A percentile compares a stretch with the other conserved stretches of the same genome.
Conservation (phyloP, 2,797 vertebrate genomes). For the Rhynchotus rufescens region DNA sequence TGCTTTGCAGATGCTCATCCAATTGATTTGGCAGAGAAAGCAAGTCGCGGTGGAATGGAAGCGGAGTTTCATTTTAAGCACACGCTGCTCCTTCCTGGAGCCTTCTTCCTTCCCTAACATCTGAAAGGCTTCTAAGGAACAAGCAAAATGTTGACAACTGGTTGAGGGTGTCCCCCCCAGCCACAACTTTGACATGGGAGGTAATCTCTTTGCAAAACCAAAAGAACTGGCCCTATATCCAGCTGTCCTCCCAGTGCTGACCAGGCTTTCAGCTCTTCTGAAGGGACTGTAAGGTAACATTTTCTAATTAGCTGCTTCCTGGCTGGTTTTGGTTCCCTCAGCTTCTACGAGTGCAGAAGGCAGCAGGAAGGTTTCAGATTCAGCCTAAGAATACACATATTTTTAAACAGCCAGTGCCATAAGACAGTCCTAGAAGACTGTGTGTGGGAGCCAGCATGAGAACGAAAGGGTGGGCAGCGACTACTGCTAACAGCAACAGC, state of each 20-base stretch:
- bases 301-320: neutral
- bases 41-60: neutral
- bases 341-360: neutral
- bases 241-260: neutral
- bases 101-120: neutral
- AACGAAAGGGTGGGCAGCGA: fast-evolving
- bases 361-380: neutral
- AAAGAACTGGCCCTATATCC: neutral
- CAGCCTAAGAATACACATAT: neutral
- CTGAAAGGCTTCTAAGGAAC: neutral
- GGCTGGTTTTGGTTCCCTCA: neutral
- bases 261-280: neutral
- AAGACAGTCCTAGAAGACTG: neutral
- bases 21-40: neutral
- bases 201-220: neutral
- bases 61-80: neutral
- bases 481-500: fast-evolving
- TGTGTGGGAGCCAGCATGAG: fast-evolving
- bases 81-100: neutral
- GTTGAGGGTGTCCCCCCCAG: neutral
- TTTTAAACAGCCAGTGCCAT: neutral
- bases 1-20: neutral
- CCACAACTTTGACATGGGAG: neutral
- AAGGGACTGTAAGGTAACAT: neutral
- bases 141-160: neutral